A percentile compares a stretch with the other conserved stretches of the same genome.
These are phyloP conservation scores for Axinella damicornis DNA, from an alignment of 37 sponge, comb jelly and placozoan species.

Conservation along the genomic window DNA sequence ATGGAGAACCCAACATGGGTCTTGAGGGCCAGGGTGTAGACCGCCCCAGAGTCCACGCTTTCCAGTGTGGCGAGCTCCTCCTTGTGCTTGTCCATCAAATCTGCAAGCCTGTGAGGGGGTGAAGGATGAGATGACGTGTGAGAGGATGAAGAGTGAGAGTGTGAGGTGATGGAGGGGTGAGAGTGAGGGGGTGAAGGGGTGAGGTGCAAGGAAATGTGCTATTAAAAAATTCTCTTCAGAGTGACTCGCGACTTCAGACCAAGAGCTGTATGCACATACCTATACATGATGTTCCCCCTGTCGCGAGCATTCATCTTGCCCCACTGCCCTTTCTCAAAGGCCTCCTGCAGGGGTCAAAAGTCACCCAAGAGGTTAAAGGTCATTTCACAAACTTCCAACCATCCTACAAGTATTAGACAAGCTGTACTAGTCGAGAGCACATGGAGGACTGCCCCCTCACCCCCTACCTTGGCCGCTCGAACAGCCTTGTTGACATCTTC, in stretches of 20 bases:
- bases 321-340: slow-evolving; percentile 90
- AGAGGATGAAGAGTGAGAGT: not conserved
- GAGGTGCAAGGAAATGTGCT: not conserved
- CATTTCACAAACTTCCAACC: no score
- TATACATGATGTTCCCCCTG: slow-evolving; percentile 86
- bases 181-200: not conserved
- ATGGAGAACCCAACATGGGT: slow-evolving; percentile 97
- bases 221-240: no score
- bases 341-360: slow-evolving; percentile 67
- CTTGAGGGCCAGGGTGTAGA: slow-evolving; percentile 95
- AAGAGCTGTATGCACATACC: no score
- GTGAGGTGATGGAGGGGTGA: not conserved
- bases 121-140: not conserved
- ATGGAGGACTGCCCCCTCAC: not conserved
- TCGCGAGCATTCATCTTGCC: slow-evolving; percentile 94
- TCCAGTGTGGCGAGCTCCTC: slow-evolving; percentile 95
- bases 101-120: slow-evolving; percentile 76
- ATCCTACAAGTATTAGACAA: not conserved
- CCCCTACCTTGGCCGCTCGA: slow-evolving; percentile 80
- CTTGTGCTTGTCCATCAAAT: slow-evolving; percentile 92
- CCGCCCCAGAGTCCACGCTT: slow-evolving; percentile 92
- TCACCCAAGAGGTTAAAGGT: not conserved
- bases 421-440: not conserved
- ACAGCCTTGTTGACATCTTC: slow-evolving; percentile 91
- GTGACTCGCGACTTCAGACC: no score